phyloP scores from a whole-genome alignment of 2,888 invertebrate genomes.

The Drosophila anomalipes region DNA sequence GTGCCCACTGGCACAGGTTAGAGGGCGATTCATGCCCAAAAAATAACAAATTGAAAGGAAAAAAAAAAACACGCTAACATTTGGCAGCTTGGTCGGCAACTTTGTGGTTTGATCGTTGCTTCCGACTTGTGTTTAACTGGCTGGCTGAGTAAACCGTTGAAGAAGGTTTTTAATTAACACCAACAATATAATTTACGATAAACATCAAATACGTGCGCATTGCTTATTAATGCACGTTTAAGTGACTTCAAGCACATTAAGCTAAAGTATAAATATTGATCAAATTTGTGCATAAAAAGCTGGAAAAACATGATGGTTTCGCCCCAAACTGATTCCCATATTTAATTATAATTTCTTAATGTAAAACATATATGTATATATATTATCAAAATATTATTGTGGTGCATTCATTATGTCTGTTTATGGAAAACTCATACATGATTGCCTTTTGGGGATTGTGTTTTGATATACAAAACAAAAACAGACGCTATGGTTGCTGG shows the following conservation, averaged over 20 bases:
- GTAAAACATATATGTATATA: not conserved
- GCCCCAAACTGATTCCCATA: not conserved
- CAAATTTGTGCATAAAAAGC: slow-evolving; percentile 4
- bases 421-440: slow-evolving; percentile 52
- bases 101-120: slow-evolving; percentile 41
- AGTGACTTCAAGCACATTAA: slow-evolving; percentile 30
- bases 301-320: not conserved
- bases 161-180: slow-evolving; percentile 81
- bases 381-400: not conserved
- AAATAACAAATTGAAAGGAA: not conserved
- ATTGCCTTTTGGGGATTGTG: slow-evolving; percentile 55
- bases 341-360: not conserved
- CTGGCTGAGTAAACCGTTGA: slow-evolving; percentile 34
- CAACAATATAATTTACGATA: slow-evolving; percentile 74
- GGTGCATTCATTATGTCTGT: slow-evolving; percentile 29
- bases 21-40: slow-evolving; percentile 21
- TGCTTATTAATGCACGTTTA: slow-evolving; percentile 64
- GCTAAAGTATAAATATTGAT: slow-evolving; percentile 9
- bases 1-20: slow-evolving; percentile 58
- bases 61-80: slow-evolving; percentile 1
- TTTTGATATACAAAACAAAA: slow-evolving; percentile 69
- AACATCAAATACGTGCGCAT: slow-evolving; percentile 52
- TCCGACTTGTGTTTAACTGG: slow-evolving; percentile 39
- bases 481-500: slow-evolving; percentile 61
- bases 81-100: slow-evolving; percentile 37